phyloP scores from a whole-genome alignment of 1,140 invertebrate species.

The Cotesia chilonis region DNA sequence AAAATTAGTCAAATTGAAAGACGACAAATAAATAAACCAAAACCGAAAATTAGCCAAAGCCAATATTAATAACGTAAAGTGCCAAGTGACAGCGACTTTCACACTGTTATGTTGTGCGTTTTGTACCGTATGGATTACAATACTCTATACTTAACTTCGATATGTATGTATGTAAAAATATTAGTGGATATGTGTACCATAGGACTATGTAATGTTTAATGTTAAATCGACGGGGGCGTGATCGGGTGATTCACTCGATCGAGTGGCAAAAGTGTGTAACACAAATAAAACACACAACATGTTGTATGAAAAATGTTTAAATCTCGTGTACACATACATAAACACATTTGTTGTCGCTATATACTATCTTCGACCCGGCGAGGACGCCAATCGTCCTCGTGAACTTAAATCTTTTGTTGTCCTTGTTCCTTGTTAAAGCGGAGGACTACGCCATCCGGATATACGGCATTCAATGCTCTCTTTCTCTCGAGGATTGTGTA shows the following conservation, averaged over 20 bases:
- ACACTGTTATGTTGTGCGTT: conserved; percentile 41
- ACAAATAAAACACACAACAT: conserved; percentile 28
- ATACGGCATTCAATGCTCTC: not conserved
- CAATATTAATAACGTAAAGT: conserved; percentile 45
- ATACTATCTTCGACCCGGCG: conserved; percentile 13
- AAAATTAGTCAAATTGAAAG: conserved; percentile 15
- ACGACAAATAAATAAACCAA: not conserved
- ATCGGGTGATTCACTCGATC: conserved; percentile 15
- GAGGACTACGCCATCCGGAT: conserved; percentile 13
- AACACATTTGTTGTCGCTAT: conserved; percentile 12
- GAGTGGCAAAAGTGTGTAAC: too few relatives aligned
- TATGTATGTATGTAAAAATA: too few relatives aligned
- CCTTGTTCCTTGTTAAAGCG: conserved; percentile 14
- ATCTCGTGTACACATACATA: not conserved
- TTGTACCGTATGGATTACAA: too few relatives aligned
- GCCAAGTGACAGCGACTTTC: conserved; percentile 43
- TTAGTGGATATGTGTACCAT: not conserved
- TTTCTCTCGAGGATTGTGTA: conserved; percentile 14
- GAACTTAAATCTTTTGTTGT: conserved; percentile 12
- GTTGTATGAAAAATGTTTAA: not conserved
- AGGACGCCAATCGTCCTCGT: conserved; percentile 25
- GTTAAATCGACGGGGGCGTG: conserved; percentile 40
- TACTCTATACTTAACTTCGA: too few relatives aligned
- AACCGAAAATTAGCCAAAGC: not conserved
- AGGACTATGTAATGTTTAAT: too few relatives aligned